phyloP scores from a whole-genome alignment of 2,888 invertebrate species.

The Ophion ellenae region DNA sequence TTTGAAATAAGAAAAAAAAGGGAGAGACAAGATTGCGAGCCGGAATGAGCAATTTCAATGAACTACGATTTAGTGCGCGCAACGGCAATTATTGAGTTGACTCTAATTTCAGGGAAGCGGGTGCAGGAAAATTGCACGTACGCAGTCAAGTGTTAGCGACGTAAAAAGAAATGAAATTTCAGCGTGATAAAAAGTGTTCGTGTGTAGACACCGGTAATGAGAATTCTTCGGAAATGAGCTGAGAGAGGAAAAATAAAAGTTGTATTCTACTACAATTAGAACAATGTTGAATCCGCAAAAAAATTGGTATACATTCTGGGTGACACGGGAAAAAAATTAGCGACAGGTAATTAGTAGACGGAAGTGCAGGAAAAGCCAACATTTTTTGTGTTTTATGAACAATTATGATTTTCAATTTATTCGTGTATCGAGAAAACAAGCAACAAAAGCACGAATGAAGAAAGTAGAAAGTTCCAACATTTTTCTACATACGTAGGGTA shows the following conservation, averaged over 20 bases:
- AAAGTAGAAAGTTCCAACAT: too few relatives aligned
- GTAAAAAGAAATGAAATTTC: neutral
- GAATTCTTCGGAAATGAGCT: neutral
- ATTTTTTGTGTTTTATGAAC: neutral
- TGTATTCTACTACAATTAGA: too few relatives aligned
- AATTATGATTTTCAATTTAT: neutral
- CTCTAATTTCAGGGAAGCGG: conserved; percentile 14
- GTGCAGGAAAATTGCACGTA: neutral
- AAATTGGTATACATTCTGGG: neutral
- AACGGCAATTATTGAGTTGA: conserved; percentile 14
- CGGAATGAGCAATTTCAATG: conserved; percentile 27
- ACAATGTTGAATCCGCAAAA: neutral
- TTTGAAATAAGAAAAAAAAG: neutral
- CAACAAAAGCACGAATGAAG: neutral
- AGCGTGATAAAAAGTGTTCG: neutral
- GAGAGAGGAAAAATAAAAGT: neutral
- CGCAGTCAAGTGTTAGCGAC: neutral
- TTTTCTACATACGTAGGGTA: too few relatives aligned
- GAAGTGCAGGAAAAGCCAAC: neutral
- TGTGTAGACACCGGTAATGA: neutral
- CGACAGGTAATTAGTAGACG: conserved; percentile 16
- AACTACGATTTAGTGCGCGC: conserved; percentile 31
- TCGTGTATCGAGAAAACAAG: too few relatives aligned
- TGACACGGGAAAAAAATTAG: neutral
- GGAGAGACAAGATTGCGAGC: neutral